Conservation (phyloP, 2,113 vertebrate genomes). For the Ameiurus melas region DNA sequence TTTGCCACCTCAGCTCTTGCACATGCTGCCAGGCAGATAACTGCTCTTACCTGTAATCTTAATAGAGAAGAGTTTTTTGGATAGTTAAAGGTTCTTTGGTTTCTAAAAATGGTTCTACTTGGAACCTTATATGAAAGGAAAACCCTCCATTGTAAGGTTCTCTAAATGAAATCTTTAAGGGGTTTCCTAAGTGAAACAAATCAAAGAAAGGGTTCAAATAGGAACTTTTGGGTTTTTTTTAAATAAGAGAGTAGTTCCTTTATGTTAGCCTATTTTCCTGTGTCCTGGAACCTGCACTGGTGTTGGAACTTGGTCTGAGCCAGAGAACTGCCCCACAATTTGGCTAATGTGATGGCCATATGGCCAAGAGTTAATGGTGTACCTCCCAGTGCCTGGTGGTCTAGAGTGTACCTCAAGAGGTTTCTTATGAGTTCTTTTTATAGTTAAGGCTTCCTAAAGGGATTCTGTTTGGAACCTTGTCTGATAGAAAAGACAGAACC, state of each 20-base stretch:
- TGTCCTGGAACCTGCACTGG: background rate
- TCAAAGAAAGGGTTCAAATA: background rate
- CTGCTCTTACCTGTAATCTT: background rate
- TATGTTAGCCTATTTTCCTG: background rate
- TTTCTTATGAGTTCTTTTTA: constrained; percentile 31
- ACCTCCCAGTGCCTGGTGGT: background rate
- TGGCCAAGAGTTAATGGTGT: background rate
- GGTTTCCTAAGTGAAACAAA: background rate
- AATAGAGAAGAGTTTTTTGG: background rate
- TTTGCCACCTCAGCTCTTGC: background rate
- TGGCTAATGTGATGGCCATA: constrained; percentile 7
- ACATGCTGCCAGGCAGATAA: background rate
- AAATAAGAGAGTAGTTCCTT: background rate
- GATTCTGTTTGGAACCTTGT: background rate
- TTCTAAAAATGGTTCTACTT: background rate
- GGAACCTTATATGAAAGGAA: background rate
- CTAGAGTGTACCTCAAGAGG: background rate
- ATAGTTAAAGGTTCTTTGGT: background rate
- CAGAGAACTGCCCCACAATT: background rate
- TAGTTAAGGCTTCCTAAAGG: constrained; percentile 11
- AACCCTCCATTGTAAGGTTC: background rate
- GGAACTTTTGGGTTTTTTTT: background rate
- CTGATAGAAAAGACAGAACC: constrained; percentile 31
- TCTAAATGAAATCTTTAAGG: background rate
- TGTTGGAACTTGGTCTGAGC: background rate